Base-by-base conservation (phyloP, 64 coral and sea anemone genomes). In the Montipora sp. region DNA sequence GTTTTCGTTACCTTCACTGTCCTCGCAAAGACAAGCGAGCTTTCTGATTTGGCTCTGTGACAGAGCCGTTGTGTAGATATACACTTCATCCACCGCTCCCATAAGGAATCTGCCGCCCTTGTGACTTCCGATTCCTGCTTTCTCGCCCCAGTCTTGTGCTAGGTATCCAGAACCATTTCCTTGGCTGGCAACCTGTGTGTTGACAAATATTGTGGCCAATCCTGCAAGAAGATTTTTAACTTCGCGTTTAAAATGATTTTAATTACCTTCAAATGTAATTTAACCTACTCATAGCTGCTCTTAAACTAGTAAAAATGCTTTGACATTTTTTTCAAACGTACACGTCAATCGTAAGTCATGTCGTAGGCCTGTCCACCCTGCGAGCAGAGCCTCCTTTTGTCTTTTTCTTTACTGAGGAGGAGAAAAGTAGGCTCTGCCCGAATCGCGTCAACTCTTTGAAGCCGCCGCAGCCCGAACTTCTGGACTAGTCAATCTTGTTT, bases 21-120 rank as follows among this genome's bases (percentile, higher is more conserved):
- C 82, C 55, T 78, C 87, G 48, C 95, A 96, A 3, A 92, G 21
- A 43, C 95, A 96, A 20, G 95, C 85, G 5, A 96, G 88, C 27
- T 96, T 22, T 77, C 60, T 84, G 5, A 96, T 77, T 36, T 93
- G 77, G 13, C 78, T 85, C 19, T 74, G 87, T 0, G 46, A 69
- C 2, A 96, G 83, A 13, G 94, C 94, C 18, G 84, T 49, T 9
- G 94, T 92, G 47, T 89, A 96, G 48, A 96, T 93, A 22, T 70
- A 92, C 11, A 96, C 79, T 22, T 96, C 94, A 47, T 96, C 94
- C 87, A 96, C 47, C 8, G 59, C 87, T 47, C 94, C 94, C 10
- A 68, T 47, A 3, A 96, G 59, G 45, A 89, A 93, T 46, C 90
- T 81, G 1, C 69, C 16, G 0, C 94, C 94, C 48, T 96, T 96